Conservation (phyloP, 2,113 vertebrate species). For the Agelaius phoeniceus region DNA sequence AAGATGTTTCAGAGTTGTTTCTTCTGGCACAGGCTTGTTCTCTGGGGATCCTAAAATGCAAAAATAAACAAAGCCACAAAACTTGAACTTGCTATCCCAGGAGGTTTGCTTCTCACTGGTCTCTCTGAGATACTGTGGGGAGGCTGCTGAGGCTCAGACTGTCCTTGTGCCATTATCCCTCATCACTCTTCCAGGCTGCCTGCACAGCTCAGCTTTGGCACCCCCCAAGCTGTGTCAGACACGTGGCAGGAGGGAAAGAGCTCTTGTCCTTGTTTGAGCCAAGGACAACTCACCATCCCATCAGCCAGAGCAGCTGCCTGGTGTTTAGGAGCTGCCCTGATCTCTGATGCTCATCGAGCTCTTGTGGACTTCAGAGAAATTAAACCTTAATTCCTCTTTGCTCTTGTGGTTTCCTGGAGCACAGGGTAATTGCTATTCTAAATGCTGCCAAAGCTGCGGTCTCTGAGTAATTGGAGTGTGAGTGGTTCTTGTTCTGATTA, state of each 20-base stretch:
- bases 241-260: neutral
- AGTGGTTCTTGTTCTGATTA: slow-evolving; percentile 5
- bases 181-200: neutral
- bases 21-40: neutral
- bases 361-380: slow-evolving; percentile 5
- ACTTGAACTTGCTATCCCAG: rapidly evolving
- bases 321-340: neutral
- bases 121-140: neutral
- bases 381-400: slow-evolving; percentile 24
- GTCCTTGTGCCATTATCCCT: neutral
- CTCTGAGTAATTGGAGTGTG: slow-evolving; percentile 21
- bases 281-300: neutral
- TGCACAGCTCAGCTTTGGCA: rapidly evolving
- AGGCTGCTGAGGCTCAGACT: neutral
- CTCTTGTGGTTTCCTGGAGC: slow-evolving; percentile 56
- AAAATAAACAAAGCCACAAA: neutral
- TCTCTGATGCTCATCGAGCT: neutral
- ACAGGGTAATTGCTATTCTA: neutral
- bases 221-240: neutral
- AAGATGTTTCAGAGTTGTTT: neutral
- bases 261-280: neutral
- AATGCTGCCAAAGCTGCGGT: slow-evolving; percentile 20
- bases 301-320: neutral
- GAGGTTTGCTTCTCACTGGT: neutral
- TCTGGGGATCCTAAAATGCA: neutral